phyloP scores from a whole-genome alignment of 2,113 vertebrate genomes.

The Lontra canadensis region DNA sequence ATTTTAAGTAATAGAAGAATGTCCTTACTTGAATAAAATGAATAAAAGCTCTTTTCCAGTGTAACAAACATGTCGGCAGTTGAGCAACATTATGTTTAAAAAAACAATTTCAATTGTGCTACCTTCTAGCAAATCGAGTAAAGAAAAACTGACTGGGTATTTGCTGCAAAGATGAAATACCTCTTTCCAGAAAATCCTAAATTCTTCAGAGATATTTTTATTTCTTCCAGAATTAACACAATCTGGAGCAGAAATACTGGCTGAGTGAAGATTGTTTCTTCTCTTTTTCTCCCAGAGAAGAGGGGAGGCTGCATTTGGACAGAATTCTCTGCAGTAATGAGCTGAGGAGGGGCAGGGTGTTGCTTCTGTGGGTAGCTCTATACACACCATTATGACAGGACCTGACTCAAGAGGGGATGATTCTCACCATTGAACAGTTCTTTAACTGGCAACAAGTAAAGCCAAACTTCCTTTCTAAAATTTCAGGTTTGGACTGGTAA shows the following conservation, averaged over 20 bases:
- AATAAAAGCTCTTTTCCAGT: not conserved
- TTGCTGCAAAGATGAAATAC: not conserved
- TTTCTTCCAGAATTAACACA: not conserved
- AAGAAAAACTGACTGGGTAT: not conserved
- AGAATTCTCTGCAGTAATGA: not conserved
- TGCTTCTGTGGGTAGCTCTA: not conserved
- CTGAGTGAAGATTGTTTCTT: not conserved
- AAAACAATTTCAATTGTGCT: not conserved
- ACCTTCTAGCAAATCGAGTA: not conserved
- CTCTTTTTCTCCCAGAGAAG: not conserved
- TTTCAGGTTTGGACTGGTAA: not conserved
- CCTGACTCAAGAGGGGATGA: not conserved
- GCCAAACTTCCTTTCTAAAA: not conserved
- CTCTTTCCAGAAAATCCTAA: not conserved
- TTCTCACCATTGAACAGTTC: not conserved
- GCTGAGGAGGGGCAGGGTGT: fast-evolving
- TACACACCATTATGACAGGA: not conserved
- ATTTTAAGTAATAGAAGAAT: not conserved
- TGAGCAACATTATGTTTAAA: not conserved
- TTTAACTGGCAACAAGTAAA: not conserved
- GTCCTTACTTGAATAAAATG: not conserved
- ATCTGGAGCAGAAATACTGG: not conserved
- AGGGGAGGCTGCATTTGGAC: not conserved
- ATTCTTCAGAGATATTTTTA: not conserved
- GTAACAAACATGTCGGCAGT: not conserved